Evolutionary conservation across 2,888 invertebrate genomes (phyloP).

Genomic region (Empis livida): DNA sequence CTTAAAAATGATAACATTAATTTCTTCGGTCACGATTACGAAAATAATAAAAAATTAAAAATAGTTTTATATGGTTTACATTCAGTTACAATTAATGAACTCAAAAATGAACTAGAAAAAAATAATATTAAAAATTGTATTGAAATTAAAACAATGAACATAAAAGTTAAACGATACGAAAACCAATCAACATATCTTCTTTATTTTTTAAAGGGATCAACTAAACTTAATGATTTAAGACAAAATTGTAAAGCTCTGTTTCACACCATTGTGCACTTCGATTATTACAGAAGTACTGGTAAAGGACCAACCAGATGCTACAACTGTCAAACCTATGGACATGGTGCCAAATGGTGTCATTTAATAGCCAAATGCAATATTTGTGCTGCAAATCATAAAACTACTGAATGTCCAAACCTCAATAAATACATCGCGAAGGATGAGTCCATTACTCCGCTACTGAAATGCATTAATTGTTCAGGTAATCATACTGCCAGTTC

Average conservation of each 20-base stretch:
- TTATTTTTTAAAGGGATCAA: not conserved
- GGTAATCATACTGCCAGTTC: not conserved
- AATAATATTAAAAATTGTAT: not conserved
- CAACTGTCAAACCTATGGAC: not conserved
- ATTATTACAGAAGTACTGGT: not conserved
- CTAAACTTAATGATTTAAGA: not conserved
- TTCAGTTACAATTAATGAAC: not conserved
- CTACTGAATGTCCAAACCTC: not conserved
- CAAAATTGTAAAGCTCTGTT: not conserved
- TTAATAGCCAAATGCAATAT: not conserved
- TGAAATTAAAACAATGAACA: not conserved
- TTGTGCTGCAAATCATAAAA: not conserved
- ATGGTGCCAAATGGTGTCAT: not conserved
- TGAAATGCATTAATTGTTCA: not conserved
- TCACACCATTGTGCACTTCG: not conserved
- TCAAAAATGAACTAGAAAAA: not conserved
- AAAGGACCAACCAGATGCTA: not conserved
- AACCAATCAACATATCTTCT: not conserved
- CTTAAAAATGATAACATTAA: not conserved
- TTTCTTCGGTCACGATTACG: not conserved
- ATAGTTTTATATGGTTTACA: not conserved
- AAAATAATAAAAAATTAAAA: not conserved
- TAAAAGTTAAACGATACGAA: not conserved
- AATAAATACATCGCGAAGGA: not conserved
- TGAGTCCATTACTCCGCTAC: not conserved